phyloP scores from a whole-genome alignment of 2,797 vertebrate genomes.

The Valencia hispanica region DNA sequence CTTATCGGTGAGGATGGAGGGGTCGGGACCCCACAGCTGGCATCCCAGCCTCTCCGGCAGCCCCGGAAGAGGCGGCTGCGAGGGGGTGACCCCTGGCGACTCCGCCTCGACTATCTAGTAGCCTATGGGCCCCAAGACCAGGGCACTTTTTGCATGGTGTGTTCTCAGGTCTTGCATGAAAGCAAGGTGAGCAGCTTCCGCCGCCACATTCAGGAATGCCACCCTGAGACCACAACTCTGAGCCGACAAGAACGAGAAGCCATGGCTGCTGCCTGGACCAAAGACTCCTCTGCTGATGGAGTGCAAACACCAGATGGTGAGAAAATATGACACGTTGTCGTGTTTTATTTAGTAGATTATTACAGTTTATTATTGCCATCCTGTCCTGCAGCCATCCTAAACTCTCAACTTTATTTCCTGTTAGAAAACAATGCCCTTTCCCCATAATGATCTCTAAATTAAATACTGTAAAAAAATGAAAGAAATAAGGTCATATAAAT shows the following conservation, averaged over 20 bases:
- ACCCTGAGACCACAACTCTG: slow-evolving; percentile 84
- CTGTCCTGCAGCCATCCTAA: background rate
- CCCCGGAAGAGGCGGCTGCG: slow-evolving; percentile 72
- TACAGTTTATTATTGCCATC: background rate
- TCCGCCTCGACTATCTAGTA: slow-evolving; percentile 90
- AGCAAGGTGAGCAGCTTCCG: slow-evolving; percentile 89
- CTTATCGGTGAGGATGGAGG: slow-evolving; percentile 61
- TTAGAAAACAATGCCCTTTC: background rate
- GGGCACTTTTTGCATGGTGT: slow-evolving; percentile 90
- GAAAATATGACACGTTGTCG: background rate
- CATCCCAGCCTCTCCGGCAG: slow-evolving; percentile 51
- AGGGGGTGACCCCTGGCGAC: slow-evolving; percentile 82
- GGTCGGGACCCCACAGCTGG: slow-evolving; percentile 32
- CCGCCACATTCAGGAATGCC: slow-evolving; percentile 88
- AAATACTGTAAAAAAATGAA: background rate
- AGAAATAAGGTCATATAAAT: background rate
- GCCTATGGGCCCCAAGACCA: slow-evolving; percentile 85
- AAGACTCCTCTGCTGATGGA: slow-evolving; percentile 71
- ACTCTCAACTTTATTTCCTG: background rate
- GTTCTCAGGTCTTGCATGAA: slow-evolving; percentile 85
- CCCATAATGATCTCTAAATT: too few species aligned
- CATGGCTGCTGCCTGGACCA: slow-evolving; percentile 88
- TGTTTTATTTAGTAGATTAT: background rate
- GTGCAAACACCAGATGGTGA: slow-evolving; percentile 69
- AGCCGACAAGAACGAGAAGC: slow-evolving; percentile 82